Percentiles rank a stretch among this genome's conserved stretches.
phyloP scores from a whole-genome alignment of 2,113 vertebrate genomes.

The Crotalus tigris region DNA sequence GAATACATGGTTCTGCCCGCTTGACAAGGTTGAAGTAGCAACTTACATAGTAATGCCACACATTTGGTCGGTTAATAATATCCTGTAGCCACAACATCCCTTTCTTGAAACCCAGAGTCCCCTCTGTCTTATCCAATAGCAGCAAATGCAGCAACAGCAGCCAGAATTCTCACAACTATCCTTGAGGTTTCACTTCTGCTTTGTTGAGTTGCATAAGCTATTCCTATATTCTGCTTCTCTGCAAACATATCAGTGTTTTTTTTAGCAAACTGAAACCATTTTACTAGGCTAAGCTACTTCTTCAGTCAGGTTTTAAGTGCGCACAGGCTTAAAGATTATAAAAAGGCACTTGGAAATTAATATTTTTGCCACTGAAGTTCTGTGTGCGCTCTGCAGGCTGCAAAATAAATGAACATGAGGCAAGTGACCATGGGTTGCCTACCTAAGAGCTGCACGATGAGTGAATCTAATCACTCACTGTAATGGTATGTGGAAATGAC shows the following conservation, averaged over 20 bases:
- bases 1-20: not conserved
- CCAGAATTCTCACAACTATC: not conserved
- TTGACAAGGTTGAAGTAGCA: not conserved
- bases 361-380: not conserved
- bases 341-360: not conserved
- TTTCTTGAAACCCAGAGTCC: not conserved
- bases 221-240: not conserved
- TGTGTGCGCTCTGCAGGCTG: not conserved
- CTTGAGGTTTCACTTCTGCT: not conserved
- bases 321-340: not conserved
- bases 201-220: not conserved
- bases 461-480: not conserved
- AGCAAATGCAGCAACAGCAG: not conserved
- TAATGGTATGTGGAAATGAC: not conserved
- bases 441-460: not conserved
- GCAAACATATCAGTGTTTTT: not conserved
- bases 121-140: not conserved
- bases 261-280: not conserved
- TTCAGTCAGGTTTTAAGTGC: not conserved
- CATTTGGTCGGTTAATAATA: not conserved
- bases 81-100: not conserved
- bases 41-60: not conserved
- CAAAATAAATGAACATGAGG: not conserved
- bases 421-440: not conserved
- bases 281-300: not conserved